Conservation (phyloP, 2,888 invertebrate genomes). For the Watsonalla binaria region DNA sequence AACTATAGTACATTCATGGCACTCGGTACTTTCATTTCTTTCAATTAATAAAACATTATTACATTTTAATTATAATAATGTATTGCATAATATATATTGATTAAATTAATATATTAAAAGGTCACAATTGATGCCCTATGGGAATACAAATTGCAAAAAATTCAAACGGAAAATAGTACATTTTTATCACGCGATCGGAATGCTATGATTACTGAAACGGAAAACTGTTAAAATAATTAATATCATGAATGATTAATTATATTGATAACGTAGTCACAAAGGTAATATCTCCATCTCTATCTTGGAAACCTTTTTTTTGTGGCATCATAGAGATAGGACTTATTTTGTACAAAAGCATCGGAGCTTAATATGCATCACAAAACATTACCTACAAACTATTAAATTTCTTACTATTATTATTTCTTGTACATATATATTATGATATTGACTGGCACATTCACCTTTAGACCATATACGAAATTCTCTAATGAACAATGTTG, state of each 20-base stretch:
- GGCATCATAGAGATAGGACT: no score
- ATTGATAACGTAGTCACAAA: no score
- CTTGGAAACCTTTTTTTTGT: no score
- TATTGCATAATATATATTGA: no score
- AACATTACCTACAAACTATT: no score
- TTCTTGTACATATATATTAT: no score
- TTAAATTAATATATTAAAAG: background rate
- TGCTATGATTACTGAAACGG: conserved; percentile 29
- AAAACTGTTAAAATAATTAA: conserved; percentile 14
- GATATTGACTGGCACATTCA: background rate
- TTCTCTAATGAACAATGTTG: background rate
- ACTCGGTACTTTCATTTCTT: background rate
- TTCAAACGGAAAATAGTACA: conserved; percentile 16
- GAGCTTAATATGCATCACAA: no score
- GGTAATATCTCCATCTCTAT: no score
- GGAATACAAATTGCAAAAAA: conserved; percentile 15
- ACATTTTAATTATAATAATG: no score
- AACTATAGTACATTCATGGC: background rate
- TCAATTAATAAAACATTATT: background rate
- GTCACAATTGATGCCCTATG: background rate
- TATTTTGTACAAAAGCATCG: no score
- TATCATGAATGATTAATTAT: conserved; percentile 8
- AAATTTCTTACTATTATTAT: no score
- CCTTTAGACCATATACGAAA: background rate
- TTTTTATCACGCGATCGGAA: conserved; percentile 28